Evolutionary conservation across 2,888 invertebrate species (phyloP).

Genomic region (Phengaris alcon): DNA sequence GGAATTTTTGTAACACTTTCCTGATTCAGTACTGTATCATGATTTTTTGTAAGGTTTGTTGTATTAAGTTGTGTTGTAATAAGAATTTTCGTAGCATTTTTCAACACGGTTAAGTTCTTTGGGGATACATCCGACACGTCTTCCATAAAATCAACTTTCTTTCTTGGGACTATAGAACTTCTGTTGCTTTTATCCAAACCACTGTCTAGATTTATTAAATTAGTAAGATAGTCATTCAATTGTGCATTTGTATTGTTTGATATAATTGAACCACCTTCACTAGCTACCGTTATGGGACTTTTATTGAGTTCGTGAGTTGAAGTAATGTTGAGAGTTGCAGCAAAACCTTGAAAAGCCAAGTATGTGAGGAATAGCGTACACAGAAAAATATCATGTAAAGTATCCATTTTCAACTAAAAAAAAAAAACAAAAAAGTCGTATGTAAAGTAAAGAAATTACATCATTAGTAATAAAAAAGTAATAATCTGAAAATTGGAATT

Average conservation of each 20-base stretch:
- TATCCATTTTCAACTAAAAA: constrained; percentile 10
- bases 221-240: constrained; percentile 48
- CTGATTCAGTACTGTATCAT: constrained; percentile 30
- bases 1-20: constrained; percentile 34
- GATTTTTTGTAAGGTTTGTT: constrained; percentile 12
- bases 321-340: not conserved
- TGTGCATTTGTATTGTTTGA: constrained; percentile 46
- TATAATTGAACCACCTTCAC: constrained; percentile 57
- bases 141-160: constrained; percentile 41
- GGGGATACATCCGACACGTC: constrained; percentile 34
- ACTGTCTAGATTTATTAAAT: constrained; percentile 47
- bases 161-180: constrained; percentile 42
- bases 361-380: not conserved
- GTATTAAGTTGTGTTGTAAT: constrained; percentile 18
- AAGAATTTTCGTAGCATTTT: constrained; percentile 26
- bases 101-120: constrained; percentile 33
- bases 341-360: constrained; percentile 11
- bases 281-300: constrained; percentile 47
- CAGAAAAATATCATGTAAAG: not conserved
- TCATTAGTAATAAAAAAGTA: not conserved
- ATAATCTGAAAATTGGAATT: not conserved
- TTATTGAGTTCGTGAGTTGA: constrained; percentile 33
- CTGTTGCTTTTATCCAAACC: constrained; percentile 50
- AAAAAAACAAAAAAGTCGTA: not conserved
- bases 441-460: not conserved